A percentile compares a stretch with the other conserved stretches of the same genome.
These are phyloP conservation scores for Labrus mixtus DNA, from an alignment of 2,113 vertebrate genomes.

Conservation along the genomic window DNA sequence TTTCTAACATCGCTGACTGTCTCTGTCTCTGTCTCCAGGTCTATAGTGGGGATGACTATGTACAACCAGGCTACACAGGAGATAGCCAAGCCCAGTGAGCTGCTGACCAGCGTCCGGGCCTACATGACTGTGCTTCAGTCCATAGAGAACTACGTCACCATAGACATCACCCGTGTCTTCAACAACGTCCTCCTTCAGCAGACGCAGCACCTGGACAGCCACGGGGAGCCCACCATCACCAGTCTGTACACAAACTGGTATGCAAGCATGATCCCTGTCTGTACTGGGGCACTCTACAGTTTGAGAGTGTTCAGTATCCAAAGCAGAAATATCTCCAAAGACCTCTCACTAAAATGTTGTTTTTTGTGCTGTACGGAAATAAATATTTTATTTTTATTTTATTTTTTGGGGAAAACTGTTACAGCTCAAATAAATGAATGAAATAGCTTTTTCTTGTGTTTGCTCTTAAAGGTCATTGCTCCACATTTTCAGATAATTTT, in stretches of 20 bases:
- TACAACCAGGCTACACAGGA: constrained; percentile 99
- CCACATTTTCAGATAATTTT: too few species aligned
- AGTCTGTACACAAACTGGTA: constrained; percentile 99
- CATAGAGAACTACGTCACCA: constrained; percentile 99
- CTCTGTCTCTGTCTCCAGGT: constrained; percentile 79
- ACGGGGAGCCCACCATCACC: constrained; percentile 98
- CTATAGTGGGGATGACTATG: constrained; percentile 99
- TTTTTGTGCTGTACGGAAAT: too few species aligned
- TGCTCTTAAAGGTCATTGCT: too few species aligned
- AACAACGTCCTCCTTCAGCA: constrained; percentile 99
- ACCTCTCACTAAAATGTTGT: too few species aligned
- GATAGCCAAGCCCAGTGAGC: constrained; percentile 98
- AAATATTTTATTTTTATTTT: too few species aligned
- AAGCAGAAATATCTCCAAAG: not conserved
- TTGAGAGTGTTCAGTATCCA: not conserved
- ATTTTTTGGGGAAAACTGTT: too few species aligned
- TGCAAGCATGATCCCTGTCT: not conserved
- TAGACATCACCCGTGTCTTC: constrained; percentile 98
- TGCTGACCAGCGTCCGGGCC: constrained; percentile 96
- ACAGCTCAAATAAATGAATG: too few species aligned
- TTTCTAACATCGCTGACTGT: not conserved
- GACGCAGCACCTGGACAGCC: constrained; percentile 99
- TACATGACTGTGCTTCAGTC: constrained; percentile 99
- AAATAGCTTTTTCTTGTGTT: too few species aligned
- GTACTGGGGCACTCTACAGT: not conserved